phyloP scores from a whole-genome alignment of 92 coral and sea anemone genomes.

The Zoanthus sociatus region DNA sequence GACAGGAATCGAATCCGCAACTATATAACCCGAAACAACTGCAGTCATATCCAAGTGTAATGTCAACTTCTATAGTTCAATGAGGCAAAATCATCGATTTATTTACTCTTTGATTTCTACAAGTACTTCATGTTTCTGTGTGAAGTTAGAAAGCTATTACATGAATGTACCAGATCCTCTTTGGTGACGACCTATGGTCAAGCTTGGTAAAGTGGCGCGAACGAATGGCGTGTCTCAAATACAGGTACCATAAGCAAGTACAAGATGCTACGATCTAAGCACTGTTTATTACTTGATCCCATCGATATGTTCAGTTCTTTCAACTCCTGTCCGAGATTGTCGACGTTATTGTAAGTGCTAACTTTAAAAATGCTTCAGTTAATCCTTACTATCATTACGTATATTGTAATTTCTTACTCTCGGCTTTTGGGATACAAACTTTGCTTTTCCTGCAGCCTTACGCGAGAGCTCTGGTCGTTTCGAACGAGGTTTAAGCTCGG shows the following conservation, averaged over 20 bases:
- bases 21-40: not conserved
- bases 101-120: not conserved
- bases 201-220: too few relatives aligned
- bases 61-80: not conserved
- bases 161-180: not conserved
- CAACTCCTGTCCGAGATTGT: not conserved
- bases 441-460: constrained; percentile 89
- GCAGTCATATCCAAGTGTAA: not conserved
- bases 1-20: not conserved
- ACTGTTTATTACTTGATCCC: not conserved
- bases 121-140: not conserved
- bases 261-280: not conserved
- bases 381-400: constrained; percentile 58
- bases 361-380: not conserved
- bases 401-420: constrained; percentile 89
- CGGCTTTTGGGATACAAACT: constrained; percentile 65
- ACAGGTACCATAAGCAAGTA: too few relatives aligned
- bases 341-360: not conserved
- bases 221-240: too few relatives aligned
- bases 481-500: constrained; percentile 59
- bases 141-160: not conserved
- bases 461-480: constrained; percentile 77
- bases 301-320: not conserved
- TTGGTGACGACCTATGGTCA: not conserved
- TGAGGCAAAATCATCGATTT: not conserved